These are phyloP conservation scores for Paradisaea rubra DNA, from an alignment of 2,113 vertebrate genomes.

Conservation along the genomic window DNA sequence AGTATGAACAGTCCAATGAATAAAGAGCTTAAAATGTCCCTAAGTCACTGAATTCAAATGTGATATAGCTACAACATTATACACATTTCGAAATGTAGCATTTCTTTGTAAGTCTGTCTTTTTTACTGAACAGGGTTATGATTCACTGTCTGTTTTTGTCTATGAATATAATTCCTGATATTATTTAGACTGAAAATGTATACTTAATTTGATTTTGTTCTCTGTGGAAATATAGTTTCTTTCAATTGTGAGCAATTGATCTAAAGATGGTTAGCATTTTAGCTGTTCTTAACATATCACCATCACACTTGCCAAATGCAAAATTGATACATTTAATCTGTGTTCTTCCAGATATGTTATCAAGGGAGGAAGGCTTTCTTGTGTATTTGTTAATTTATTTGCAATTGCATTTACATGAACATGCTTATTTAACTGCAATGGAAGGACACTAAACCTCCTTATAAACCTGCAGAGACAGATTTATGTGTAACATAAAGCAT, in stretches of 20 bases:
- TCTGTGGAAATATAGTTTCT: background rate
- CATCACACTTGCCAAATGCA: conserved; percentile 7
- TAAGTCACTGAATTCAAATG: background rate
- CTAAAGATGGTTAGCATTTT: background rate
- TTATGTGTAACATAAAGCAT: background rate
- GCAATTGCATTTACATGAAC: background rate
- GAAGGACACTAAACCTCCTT: background rate
- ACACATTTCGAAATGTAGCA: background rate
- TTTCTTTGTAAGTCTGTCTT: background rate
- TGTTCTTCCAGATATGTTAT: background rate
- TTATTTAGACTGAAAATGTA: background rate
- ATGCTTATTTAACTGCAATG: conserved; percentile 6
- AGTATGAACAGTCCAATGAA: background rate
- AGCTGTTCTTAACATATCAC: background rate
- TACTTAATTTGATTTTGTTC: background rate
- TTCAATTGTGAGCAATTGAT: background rate
- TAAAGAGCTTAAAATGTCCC: background rate
- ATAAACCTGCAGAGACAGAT: background rate
- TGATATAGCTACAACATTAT: background rate
- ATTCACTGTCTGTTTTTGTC: background rate
- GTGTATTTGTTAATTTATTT: background rate
- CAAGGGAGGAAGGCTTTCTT: background rate
- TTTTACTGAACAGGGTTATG: background rate
- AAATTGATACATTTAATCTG: conserved; percentile 6
- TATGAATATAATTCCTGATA: background rate